These are phyloP conservation scores for Clarias magur DNA, from an alignment of 2,113 vertebrate species.

Conservation along the genomic window DNA sequence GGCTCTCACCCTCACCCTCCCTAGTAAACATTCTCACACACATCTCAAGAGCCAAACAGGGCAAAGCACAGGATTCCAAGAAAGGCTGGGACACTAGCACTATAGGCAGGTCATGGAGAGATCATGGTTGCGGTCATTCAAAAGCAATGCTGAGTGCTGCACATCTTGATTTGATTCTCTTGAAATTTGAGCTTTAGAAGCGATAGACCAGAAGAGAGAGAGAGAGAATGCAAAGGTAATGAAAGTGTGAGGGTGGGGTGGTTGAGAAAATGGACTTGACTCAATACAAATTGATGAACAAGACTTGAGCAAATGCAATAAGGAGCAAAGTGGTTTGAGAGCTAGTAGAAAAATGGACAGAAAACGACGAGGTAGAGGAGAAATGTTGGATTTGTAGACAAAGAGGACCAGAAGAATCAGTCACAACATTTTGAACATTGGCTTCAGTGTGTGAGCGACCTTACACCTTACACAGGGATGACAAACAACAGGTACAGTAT, in stretches of 20 bases:
- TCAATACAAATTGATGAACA: conserved; percentile 52
- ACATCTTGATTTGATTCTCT: conserved; percentile 48
- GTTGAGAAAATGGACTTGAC: conserved; percentile 50
- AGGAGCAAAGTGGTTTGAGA: conserved; percentile 52
- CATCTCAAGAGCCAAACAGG: neutral
- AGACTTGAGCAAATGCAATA: conserved; percentile 52
- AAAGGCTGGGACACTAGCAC: neutral
- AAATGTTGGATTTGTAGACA: conserved; percentile 6
- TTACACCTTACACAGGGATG: neutral
- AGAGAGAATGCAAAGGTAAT: conserved; percentile 26
- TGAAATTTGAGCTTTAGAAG: conserved; percentile 50
- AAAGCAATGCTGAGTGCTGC: conserved; percentile 40
- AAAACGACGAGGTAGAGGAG: conserved; percentile 16
- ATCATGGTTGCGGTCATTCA: conserved; percentile 28
- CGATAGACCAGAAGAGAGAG: conserved; percentile 6
- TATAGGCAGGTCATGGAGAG: conserved; percentile 4
- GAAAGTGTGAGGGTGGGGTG: conserved; percentile 14
- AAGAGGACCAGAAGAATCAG: neutral
- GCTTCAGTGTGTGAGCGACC: neutral
- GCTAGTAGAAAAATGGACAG: conserved; percentile 31
- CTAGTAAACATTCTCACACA: conserved; percentile 15
- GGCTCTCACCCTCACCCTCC: neutral
- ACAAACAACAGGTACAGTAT: neutral
- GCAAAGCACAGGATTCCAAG: conserved; percentile 2
- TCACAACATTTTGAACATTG: neutral